phyloP scores from a whole-genome alignment of 2,113 vertebrate species.

The Platichthys flesus region DNA sequence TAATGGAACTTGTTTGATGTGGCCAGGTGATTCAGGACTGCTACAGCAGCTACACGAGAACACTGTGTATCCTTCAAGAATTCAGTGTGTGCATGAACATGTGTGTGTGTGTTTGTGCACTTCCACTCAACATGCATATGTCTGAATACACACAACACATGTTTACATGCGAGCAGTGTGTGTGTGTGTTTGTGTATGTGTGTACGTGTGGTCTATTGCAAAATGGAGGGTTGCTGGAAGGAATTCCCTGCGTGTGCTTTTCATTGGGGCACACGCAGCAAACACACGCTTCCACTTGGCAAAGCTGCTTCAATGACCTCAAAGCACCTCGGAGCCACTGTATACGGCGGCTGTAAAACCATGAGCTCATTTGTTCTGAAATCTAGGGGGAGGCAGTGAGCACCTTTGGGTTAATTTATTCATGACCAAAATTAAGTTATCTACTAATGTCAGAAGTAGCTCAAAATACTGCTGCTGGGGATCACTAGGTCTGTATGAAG shows the following conservation, averaged over 20 bases:
- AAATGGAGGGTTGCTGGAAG: conserved; percentile 30
- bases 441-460: background rate
- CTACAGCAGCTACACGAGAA: conserved; percentile 40
- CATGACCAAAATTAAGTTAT: background rate
- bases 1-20: conserved; percentile 69
- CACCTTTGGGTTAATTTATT: no score
- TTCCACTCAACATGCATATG: background rate
- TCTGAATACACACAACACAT: background rate
- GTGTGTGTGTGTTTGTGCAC: conserved; percentile 17
- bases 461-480: no score
- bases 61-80: conserved; percentile 23
- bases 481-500: no score
- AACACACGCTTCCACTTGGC: conserved; percentile 53
- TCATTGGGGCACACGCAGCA: conserved; percentile 12
- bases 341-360: conserved; percentile 13
- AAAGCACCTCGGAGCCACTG: conserved; percentile 42
- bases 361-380: conserved; percentile 1
- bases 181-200: conserved; percentile 1
- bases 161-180: background rate
- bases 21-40: conserved; percentile 72
- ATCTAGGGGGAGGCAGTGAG: conserved; percentile 9
- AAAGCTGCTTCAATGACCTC: conserved; percentile 47
- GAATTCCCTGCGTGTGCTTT: conserved; percentile 65
- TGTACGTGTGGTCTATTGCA: conserved; percentile 23
- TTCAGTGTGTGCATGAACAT: conserved; percentile 9